A percentile compares a stretch with the other conserved stretches of the same genome.
phyloP scores from a whole-genome alignment of 2,888 invertebrate genomes.

The Sthenelais limicola region DNA sequence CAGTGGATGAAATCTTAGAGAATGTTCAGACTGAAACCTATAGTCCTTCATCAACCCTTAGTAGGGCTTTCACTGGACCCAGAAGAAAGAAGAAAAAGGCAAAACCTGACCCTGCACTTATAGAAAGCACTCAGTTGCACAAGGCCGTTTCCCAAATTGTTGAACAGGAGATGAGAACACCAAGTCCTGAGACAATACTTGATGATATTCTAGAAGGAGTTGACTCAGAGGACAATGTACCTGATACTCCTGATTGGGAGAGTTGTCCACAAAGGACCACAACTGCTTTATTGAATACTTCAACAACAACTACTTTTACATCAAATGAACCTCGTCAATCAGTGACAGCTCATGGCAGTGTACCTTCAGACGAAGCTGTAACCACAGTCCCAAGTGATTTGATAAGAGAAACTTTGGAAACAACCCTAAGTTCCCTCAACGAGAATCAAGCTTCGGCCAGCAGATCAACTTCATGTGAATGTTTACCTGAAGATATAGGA shows the following conservation, averaged over 20 bases:
- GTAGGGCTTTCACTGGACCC: constrained; percentile 36
- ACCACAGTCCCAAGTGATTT: too few species aligned
- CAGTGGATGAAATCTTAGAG: constrained; percentile 39
- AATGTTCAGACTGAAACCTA: constrained; percentile 38
- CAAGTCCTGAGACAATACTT: constrained; percentile 23
- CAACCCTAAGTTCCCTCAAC: background rate
- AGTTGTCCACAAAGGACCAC: constrained; percentile 1
- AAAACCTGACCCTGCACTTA: background rate
- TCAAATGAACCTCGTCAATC: background rate
- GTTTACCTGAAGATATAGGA: constrained; percentile 19
- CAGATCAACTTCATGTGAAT: constrained; percentile 29
- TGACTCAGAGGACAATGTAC: background rate
- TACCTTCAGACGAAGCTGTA: background rate
- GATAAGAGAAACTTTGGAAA: constrained; percentile 4
- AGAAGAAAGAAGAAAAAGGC: constrained; percentile 22
- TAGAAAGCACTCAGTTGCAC: constrained; percentile 1
- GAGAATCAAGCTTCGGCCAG: background rate
- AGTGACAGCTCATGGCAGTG: background rate
- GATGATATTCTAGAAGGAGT: constrained; percentile 28
- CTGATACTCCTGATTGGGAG: constrained; percentile 19
- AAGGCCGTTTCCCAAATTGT: constrained; percentile 5
- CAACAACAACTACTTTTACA: constrained; percentile 9
- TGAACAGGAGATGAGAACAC: constrained; percentile 6
- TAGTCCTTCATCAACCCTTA: constrained; percentile 34
- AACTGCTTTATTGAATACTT: constrained; percentile 22